A percentile compares a stretch with the other conserved stretches of the same genome.
Conservation (phyloP, 2,888 invertebrate species). For the Pachymerium ferrugineum region DNA sequence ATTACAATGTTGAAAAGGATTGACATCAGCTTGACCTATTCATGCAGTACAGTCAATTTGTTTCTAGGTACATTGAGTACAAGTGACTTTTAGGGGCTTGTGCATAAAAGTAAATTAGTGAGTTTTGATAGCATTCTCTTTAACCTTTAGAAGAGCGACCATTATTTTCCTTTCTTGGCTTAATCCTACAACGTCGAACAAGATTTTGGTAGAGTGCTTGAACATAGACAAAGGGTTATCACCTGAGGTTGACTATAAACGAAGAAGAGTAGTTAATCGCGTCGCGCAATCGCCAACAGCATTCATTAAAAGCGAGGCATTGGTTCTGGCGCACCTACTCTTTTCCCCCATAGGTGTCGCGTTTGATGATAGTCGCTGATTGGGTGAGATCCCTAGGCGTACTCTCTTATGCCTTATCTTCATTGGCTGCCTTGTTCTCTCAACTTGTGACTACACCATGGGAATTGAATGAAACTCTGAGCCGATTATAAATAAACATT, state of each 20-base stretch:
- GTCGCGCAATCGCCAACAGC: slow-evolving; percentile 2
- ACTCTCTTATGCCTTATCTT: background rate
- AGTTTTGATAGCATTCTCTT: no score
- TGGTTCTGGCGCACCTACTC: background rate
- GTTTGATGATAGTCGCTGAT: background rate
- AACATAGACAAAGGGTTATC: background rate
- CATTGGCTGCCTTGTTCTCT: background rate
- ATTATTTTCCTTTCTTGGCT: no score
- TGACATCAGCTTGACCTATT: no score
- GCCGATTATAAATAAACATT: no score
- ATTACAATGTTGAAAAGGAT: no score
- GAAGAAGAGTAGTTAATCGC: background rate
- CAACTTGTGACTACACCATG: background rate
- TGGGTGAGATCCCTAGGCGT: background rate
- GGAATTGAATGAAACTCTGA: background rate
- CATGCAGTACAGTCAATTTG: no score
- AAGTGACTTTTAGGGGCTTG: no score
- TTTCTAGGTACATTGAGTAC: no score
- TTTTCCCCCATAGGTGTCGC: background rate
- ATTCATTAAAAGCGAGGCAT: slow-evolving; percentile 19
- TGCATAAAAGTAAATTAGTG: no score
- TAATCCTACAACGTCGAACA: no score
- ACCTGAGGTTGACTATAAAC: no score
- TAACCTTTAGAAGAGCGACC: no score
- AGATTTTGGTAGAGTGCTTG: background rate